Evolutionary conservation across 1,140 invertebrate species (phyloP), one percentile per base, ranked within the genome.

Genomic region (Drosophila parvula): DNA sequence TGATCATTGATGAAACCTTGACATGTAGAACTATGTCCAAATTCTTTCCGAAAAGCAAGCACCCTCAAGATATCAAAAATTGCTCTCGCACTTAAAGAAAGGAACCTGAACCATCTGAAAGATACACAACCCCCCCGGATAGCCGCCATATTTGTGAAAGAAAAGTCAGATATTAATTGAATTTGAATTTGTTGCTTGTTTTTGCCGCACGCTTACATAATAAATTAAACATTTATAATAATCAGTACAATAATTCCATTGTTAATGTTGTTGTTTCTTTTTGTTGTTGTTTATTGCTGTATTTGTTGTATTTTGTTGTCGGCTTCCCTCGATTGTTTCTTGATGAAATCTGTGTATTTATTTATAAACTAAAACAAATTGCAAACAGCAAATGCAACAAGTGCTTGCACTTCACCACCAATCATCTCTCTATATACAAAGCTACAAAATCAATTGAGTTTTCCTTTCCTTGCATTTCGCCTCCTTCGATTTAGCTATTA

Each of bases 151-250:
- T 36, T 59, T 58, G 30, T 18, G 1, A 32, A 64, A 60, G 41
- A 14, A 64, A 64, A 63, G n/a, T 22, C 36, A 1, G 1, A 16
- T 27, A 14, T 28, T 6, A 34, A 22, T 41, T 60, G 28, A 43
- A 32, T 63, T 61, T 71, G 51, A 71, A 71, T 71, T 71, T 55
- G 14, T 71, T 43, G 67, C 69, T 71, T 71, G n/a, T 48, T 28
- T 48, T 71, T 71, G 69, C 69, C 69, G 18, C 22, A 22, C 53
- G 60, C 63, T 67, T 71, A 71, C 44, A 71, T 71, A 71, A 71
- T 71, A 71, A 71, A 71, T 71, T 71, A 71, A 71, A 71, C 69
- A 83, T 58, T 67, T 61, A 79, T 68, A 59, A 76, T 58, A 76
- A 77, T 81, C 62, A 50, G 51, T 74, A 62, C 59, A 59, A 40